phyloP scores from a whole-genome alignment of 2,888 invertebrate genomes.

The Drosophila aldrichi region DNA sequence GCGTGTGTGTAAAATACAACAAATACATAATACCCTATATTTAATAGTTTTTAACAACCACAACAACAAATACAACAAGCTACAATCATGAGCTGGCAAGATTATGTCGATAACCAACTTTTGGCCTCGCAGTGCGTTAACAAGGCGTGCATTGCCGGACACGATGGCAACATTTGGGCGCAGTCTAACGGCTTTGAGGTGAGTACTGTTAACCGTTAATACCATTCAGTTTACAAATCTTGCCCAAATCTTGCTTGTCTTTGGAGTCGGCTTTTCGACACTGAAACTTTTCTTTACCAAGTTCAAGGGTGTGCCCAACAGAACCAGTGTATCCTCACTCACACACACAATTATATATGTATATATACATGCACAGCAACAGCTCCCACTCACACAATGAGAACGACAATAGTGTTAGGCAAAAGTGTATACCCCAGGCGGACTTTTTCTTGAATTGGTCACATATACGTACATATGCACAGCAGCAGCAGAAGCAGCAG shows the following conservation, averaged over 20 bases:
- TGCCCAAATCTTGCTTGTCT: conserved; percentile 9
- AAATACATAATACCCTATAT: conserved; percentile 41
- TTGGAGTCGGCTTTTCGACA: conserved; percentile 16
- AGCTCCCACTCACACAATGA: conserved; percentile 32
- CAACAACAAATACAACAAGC: conserved; percentile 78
- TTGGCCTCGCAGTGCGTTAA: conserved; percentile 97
- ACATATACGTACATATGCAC: too few relatives aligned
- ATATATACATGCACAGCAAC: background rate
- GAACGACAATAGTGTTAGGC: conserved; percentile 12
- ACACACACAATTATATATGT: conserved; percentile 22
- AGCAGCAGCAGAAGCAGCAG: too few relatives aligned
- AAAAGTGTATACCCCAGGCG: conserved; percentile 31
- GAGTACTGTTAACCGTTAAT: conserved; percentile 86
- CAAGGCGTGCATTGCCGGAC: conserved; percentile 97
- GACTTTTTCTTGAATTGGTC: conserved; percentile 18
- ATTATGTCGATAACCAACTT: conserved; percentile 98
- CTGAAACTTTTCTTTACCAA: conserved; percentile 74
- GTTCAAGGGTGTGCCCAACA: conserved; percentile 85
- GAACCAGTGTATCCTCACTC: conserved; percentile 39
- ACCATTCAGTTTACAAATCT: conserved; percentile 12
- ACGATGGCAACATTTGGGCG: conserved; percentile 98
- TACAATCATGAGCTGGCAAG: conserved; percentile 96
- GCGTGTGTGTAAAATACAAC: conserved; percentile 53
- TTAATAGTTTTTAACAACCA: conserved; percentile 62
- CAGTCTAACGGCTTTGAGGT: conserved; percentile 97